Base-by-base conservation (phyloP, 2,113 vertebrate genomes). In the Guaruba guarouba region DNA sequence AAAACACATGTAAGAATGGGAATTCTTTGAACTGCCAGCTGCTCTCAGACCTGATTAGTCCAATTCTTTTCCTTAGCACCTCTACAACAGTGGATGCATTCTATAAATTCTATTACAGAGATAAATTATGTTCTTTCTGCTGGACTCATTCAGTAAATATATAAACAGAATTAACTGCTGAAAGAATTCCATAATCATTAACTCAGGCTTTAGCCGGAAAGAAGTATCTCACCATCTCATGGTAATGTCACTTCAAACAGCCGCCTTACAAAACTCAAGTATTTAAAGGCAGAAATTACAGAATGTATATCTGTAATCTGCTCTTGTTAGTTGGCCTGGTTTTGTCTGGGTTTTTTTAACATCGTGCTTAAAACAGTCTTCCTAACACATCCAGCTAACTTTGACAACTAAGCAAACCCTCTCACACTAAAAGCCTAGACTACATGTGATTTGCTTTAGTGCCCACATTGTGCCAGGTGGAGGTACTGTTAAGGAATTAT, bases 231-330 rank as follows among this genome's bases (percentile, higher is more conserved):
- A 62, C 18, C 6, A 31, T 37, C 25, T 76, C 28, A 20, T 4
- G 4, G 22, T 35, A 55, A 39, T 55, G 73, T 73, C 16, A 31
- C 8, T 6, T 79, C 71, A 68, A 90, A 64, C 27, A 82, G 9
- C 1, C 7, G 3, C 9, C 12, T 39, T 44, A 31, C 1, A 64
- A 13, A 68, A 64, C 29, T 2, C 2, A 29, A 43, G 2, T 41
- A 28, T 43, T 71, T 61, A 61, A 83, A 80, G 8, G 11, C 33
- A 7, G 15, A 61, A 86, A 17, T 57, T 70, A 52, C 23, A 52
- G 27, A 57, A 39, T 14, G 23, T 66, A 46, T 28, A 55, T 10
- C 24, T 43, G 24, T 44, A 84, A 48, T 33, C 46, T n/a, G 29
- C 6, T 63, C 18, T 52, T 31, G 9, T 18, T 79, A 17, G 16